Evolutionary conservation across 1,140 invertebrate species (phyloP).

Genomic region (Hylaeus anthracinus): DNA sequence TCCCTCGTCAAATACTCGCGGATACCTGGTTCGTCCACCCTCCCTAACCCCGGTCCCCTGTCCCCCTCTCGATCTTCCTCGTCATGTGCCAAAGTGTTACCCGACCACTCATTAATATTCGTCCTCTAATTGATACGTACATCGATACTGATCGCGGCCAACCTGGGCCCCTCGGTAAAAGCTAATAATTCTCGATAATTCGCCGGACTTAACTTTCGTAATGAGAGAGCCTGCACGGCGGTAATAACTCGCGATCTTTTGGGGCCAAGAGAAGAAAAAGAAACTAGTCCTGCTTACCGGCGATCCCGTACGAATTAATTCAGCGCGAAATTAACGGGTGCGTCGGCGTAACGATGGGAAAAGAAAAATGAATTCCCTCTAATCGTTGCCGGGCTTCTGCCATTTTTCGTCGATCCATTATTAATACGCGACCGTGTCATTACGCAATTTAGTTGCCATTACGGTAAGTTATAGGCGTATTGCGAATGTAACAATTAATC

Average conservation of each 20-base stretch:
- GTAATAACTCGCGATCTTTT: slow-evolving; percentile 51
- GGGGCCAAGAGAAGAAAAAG: slow-evolving; percentile 6
- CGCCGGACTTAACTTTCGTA: slow-evolving; percentile 55
- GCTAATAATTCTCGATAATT: slow-evolving; percentile 64
- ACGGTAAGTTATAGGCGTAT: slow-evolving; percentile 25
- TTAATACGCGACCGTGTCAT: slow-evolving; percentile 40
- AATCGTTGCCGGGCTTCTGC: slow-evolving; percentile 19
- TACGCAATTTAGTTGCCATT: slow-evolving; percentile 48
- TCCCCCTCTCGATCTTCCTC: background rate
- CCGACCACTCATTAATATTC: slow-evolving; percentile 67
- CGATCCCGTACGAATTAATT: slow-evolving; percentile 9
- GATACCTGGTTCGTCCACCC: slow-evolving; percentile 24
- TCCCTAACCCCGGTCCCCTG: too few relatives aligned
- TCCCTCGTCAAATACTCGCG: slow-evolving; percentile 66
- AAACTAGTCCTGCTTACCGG: slow-evolving; percentile 17
- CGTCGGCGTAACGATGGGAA: slow-evolving; percentile 26
- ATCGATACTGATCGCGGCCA: slow-evolving; percentile 54
- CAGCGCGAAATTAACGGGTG: slow-evolving; percentile 39
- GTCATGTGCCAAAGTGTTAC: slow-evolving; percentile 15
- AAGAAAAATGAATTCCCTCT: slow-evolving; percentile 56
- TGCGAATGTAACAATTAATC: slow-evolving; percentile 28
- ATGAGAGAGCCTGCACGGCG: slow-evolving; percentile 38
- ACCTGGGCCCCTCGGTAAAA: slow-evolving; percentile 14
- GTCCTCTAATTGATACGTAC: slow-evolving; percentile 65
- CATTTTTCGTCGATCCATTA: slow-evolving; percentile 30